phyloP scores from a whole-genome alignment of 2,113 vertebrate species.

The Rousettus leschenaultii region DNA sequence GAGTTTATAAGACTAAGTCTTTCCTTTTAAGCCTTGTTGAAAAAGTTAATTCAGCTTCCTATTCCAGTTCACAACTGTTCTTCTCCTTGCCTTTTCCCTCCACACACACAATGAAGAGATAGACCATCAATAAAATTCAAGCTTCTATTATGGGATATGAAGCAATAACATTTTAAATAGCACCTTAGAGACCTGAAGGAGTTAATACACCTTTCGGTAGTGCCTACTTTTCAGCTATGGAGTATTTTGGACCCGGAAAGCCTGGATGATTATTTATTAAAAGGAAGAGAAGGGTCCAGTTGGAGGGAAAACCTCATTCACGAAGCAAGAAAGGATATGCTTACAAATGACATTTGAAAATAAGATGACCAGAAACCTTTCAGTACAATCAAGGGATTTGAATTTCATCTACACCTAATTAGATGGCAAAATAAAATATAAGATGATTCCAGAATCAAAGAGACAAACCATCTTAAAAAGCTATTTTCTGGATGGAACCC shows the following conservation, averaged over 20 bases:
- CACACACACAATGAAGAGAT: background rate
- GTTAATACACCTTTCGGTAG: background rate
- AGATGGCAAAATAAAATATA: background rate
- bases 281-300: constrained; percentile 16
- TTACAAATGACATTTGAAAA: constrained; percentile 30
- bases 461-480: background rate
- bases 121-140: constrained; percentile 1
- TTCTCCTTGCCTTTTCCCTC: background rate
- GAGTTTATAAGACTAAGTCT: background rate
- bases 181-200: background rate
- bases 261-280: constrained; percentile 38
- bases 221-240: background rate
- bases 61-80: background rate
- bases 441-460: background rate
- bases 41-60: background rate
- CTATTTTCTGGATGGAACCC: background rate
- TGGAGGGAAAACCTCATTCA: background rate
- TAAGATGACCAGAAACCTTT: constrained; percentile 9
- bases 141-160: constrained; percentile 7
- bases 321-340: background rate
- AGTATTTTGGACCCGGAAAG: constrained; percentile 6
- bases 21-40: constrained; percentile 7
- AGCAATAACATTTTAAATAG: constrained; percentile 48
- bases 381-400: background rate
- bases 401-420: background rate